Evolutionary conservation across 2,888 invertebrate genomes (phyloP).

Genomic region (Spilosoma lubricipeda): DNA sequence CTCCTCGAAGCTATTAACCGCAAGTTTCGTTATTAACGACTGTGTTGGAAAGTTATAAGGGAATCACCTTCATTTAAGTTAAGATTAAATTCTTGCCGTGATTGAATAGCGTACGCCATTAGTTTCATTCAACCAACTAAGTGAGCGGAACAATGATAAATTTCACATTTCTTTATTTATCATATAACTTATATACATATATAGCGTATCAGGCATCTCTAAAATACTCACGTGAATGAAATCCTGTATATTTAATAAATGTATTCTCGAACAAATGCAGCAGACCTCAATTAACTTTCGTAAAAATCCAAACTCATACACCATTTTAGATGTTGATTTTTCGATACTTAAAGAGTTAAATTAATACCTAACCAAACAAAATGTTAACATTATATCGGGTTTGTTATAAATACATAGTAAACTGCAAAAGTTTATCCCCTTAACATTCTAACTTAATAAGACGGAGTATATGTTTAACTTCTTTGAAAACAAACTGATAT

Average conservation of each 20-base stretch:
- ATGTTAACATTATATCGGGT: not conserved
- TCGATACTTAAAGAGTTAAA: not conserved
- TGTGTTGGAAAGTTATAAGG: constrained; percentile 81
- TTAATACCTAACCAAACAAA: not conserved
- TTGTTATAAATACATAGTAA: not conserved
- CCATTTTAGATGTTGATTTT: not conserved
- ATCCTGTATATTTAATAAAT: not conserved
- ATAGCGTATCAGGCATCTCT: not conserved
- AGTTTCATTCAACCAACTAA: constrained; percentile 28
- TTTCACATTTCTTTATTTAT: not conserved
- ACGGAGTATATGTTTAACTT: not conserved
- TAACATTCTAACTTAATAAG: not conserved
- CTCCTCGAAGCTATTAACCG: constrained; percentile 73
- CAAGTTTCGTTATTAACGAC: constrained; percentile 84
- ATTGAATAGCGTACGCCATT: constrained; percentile 67
- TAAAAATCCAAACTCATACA: not conserved
- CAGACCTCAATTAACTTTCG: not conserved
- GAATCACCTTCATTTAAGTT: constrained; percentile 84
- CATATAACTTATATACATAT: not conserved
- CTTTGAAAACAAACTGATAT: not conserved
- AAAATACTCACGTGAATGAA: accelerated
- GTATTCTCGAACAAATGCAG: not conserved
- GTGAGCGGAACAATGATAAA: not conserved
- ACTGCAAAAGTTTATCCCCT: not conserved
- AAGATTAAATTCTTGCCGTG: constrained; percentile 80